These are phyloP conservation scores for Gephyroberyx darwinii DNA, from an alignment of 2,797 vertebrate species.

Conservation along the genomic window DNA sequence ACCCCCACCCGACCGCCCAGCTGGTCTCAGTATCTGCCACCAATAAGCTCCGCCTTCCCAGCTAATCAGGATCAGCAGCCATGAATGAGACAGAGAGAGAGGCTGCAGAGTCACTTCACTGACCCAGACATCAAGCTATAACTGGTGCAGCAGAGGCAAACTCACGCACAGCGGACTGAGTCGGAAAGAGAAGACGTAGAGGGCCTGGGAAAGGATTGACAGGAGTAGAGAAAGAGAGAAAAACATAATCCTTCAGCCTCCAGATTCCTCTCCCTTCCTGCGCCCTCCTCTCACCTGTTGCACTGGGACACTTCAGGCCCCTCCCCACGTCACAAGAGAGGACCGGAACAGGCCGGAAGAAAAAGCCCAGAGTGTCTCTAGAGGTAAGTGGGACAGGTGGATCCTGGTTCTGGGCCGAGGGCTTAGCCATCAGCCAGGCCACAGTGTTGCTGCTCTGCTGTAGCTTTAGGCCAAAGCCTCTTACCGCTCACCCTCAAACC, in stretches of 20 bases:
- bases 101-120: conserved; percentile 49
- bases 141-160: conserved; percentile 33
- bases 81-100: conserved; percentile 72
- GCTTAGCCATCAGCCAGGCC: conserved; percentile 65
- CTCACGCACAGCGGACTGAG: conserved; percentile 14
- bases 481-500: conserved; percentile 69
- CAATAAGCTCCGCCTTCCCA: conserved; percentile 75
- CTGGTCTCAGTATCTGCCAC: conserved; percentile 51
- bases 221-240: not conserved
- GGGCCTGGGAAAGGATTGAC: not conserved
- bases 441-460: conserved; percentile 58
- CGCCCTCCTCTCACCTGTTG: not conserved
- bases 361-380: conserved; percentile 31
- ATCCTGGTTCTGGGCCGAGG: conserved; percentile 25
- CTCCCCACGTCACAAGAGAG: not conserved
- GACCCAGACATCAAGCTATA: conserved; percentile 60
- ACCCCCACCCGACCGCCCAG: conserved; percentile 41
- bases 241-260: not conserved
- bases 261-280: not conserved
- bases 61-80: conserved; percentile 82
- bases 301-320: not conserved
- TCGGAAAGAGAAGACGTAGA: not conserved
- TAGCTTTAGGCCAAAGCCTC: conserved; percentile 84
- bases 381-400: conserved; percentile 72
- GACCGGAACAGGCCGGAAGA: not conserved